Conservation (phyloP, 2,888 invertebrate genomes). For the Plemyria rubiginata region DNA sequence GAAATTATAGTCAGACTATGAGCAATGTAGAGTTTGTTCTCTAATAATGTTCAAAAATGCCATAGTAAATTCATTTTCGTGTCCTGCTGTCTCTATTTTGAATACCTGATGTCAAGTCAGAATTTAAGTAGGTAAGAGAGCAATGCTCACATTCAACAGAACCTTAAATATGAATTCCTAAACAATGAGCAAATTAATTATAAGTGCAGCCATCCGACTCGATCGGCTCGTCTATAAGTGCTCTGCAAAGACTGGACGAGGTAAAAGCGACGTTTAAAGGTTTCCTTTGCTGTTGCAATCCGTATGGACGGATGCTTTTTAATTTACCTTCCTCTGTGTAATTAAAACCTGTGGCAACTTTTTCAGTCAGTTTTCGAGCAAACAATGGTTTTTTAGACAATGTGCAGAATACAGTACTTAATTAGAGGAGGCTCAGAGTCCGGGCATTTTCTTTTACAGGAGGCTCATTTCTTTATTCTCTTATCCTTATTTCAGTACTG, state of each 20-base stretch:
- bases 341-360: constrained; percentile 74
- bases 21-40: no score
- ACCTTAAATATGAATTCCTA: not conserved
- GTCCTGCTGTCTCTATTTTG: no score
- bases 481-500: not conserved
- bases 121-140: no score
- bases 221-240: constrained; percentile 4
- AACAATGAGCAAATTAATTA: not conserved
- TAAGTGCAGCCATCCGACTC: constrained; percentile 2
- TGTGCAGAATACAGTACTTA: constrained; percentile 33
- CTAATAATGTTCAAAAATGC: no score
- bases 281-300: constrained; percentile 63
- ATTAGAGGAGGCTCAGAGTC: constrained; percentile 32
- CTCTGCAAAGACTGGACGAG: constrained; percentile 45
- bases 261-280: constrained; percentile 57
- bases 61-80: no score
- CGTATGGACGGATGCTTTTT: constrained; percentile 74
- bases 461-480: not conserved
- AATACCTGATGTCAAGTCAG: no score
- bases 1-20: no score
- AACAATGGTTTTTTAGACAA: constrained; percentile 62
- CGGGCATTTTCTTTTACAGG: constrained; percentile 18
- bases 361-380: constrained; percentile 57
- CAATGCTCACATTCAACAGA: not conserved
- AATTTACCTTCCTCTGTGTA: constrained; percentile 79